Percentiles rank a stretch among this genome's conserved stretches.
Evolutionary conservation across 2,888 invertebrate genomes (phyloP).

Genomic region (Helobdella robusta): DNA sequence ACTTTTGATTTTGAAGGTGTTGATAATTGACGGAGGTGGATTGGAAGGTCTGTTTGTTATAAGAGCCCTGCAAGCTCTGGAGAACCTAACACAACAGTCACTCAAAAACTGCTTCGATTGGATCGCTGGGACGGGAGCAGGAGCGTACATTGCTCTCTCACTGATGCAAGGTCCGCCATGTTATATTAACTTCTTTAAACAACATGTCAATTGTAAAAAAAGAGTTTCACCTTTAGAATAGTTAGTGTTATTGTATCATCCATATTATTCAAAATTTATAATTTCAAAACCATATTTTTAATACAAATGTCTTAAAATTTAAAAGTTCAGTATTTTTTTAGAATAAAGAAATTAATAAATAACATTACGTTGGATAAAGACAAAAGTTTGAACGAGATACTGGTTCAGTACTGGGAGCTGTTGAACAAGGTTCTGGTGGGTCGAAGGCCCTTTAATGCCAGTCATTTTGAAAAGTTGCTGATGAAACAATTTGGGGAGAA

Average conservation of each 20-base stretch:
- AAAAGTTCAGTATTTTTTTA: too few relatives aligned
- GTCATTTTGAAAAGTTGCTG: not conserved
- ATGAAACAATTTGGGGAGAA: not conserved
- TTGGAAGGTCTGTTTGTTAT: slow-evolving; percentile 6
- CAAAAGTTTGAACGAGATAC: not conserved
- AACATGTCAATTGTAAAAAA: too few relatives aligned
- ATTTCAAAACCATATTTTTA: too few relatives aligned
- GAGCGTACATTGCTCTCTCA: slow-evolving; percentile 9
- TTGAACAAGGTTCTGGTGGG: not conserved
- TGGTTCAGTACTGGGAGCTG: not conserved
- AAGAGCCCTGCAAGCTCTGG: not conserved
- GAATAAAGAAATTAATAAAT: too few relatives aligned
- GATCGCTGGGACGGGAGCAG: not conserved
- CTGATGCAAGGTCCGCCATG: slow-evolving; percentile 9
- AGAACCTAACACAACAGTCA: not conserved
- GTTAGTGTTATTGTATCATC: not conserved
- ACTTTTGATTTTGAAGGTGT: not conserved
- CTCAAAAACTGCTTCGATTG: slow-evolving; percentile 7
- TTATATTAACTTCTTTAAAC: too few relatives aligned
- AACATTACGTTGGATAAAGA: too few relatives aligned
- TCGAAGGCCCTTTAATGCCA: not conserved
- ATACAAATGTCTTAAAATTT: too few relatives aligned
- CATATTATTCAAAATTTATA: not conserved
- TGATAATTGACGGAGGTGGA: not conserved
- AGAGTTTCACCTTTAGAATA: not conserved